These are phyloP conservation scores for Hypsopygia costalis DNA, from an alignment of 2,888 invertebrate species.

Conservation along the genomic window DNA sequence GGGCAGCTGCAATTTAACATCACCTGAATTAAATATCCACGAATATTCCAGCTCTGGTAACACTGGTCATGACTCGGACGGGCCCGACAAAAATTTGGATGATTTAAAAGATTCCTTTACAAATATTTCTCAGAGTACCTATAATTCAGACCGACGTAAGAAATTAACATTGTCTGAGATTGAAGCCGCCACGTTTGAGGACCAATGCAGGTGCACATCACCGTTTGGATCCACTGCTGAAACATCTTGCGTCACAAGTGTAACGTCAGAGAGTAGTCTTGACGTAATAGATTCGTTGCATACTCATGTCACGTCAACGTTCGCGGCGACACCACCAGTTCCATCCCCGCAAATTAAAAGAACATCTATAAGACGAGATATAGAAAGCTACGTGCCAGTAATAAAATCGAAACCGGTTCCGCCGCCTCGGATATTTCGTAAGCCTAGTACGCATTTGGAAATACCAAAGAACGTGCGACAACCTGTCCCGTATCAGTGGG, in stretches of 20 bases:
- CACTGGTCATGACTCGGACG: slow-evolving; percentile 58
- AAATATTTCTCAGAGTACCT: slow-evolving; percentile 49
- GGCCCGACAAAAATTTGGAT: slow-evolving; percentile 51
- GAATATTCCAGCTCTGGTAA: slow-evolving; percentile 46
- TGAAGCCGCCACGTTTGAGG: slow-evolving; percentile 82
- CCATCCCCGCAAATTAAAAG: slow-evolving; percentile 71
- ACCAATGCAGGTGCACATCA: slow-evolving; percentile 86
- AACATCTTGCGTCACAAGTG: slow-evolving; percentile 82
- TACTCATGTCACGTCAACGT: slow-evolving; percentile 74
- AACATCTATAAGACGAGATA: slow-evolving; percentile 68
- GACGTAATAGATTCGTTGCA: slow-evolving; percentile 77
- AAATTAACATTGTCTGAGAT: slow-evolving; percentile 79
- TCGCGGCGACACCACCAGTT: slow-evolving; percentile 64
- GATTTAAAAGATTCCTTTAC: slow-evolving; percentile 43
- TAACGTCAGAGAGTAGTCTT: slow-evolving; percentile 78
- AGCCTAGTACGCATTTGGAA: slow-evolving; percentile 69
- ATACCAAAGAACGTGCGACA: slow-evolving; percentile 71
- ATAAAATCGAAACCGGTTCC: slow-evolving; percentile 65
- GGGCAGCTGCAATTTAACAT: slow-evolving; percentile 88
- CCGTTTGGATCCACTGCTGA: slow-evolving; percentile 87
- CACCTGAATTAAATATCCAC: slow-evolving; percentile 83
- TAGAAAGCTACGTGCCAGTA: slow-evolving; percentile 65
- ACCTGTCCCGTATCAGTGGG: slow-evolving; percentile 65
- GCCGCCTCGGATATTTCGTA: slow-evolving; percentile 68
- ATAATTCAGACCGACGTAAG: slow-evolving; percentile 48